Evolutionary conservation across 2,888 invertebrate genomes (phyloP).

Genomic region (Cetonia aurata): DNA sequence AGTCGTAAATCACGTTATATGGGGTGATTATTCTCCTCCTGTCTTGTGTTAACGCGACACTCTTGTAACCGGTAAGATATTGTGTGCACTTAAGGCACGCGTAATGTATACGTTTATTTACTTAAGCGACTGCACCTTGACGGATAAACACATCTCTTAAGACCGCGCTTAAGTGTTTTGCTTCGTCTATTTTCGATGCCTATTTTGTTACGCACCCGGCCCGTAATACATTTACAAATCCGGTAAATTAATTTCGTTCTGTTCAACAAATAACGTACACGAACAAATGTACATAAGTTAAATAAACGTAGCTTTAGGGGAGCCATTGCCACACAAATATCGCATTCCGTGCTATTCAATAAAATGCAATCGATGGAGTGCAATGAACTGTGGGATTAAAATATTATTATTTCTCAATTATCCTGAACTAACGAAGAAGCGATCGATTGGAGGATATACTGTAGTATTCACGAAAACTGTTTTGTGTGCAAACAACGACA

Average conservation of each 20-base stretch:
- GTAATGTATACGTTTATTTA: conserved; percentile 25
- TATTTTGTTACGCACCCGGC: conserved; percentile 16
- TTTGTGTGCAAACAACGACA: neutral
- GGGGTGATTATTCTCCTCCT: conserved; percentile 36
- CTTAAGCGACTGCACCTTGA: conserved; percentile 12
- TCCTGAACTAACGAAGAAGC: too few relatives aligned
- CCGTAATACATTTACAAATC: conserved; percentile 5
- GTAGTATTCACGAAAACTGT: too few relatives aligned
- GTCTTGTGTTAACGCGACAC: conserved; percentile 26
- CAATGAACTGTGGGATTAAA: too few relatives aligned
- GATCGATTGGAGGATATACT: too few relatives aligned
- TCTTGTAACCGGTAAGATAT: conserved; percentile 24
- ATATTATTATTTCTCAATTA: too few relatives aligned
- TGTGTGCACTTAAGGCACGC: conserved; percentile 17
- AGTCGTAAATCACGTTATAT: conserved; percentile 38
- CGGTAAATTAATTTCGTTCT: conserved; percentile 1
- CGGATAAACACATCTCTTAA: conserved; percentile 1
- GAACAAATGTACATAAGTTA: neutral
- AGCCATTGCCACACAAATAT: neutral
- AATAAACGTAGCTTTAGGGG: neutral
- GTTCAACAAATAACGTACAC: neutral
- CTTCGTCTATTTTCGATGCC: neutral
- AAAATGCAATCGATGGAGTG: too few relatives aligned
- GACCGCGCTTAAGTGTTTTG: neutral
- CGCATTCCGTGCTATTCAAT: too few relatives aligned